Percentiles rank a stretch among this genome's conserved stretches.
Evolutionary conservation across 2,797 vertebrate genomes (phyloP).

Genomic region (Coracias cyanogaster): DNA sequence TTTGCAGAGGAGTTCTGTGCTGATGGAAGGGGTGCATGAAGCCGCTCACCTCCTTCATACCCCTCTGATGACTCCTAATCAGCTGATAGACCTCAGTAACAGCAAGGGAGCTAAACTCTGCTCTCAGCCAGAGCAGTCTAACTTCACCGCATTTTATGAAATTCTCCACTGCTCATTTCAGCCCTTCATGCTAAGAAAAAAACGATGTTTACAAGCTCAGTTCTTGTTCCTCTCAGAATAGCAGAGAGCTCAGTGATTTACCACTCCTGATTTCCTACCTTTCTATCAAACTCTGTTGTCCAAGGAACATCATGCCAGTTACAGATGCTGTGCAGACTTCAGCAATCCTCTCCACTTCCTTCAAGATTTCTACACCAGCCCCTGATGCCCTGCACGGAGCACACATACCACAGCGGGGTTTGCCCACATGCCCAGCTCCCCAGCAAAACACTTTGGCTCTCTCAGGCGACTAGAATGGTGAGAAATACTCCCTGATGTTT

Average conservation of each 20-base stretch:
- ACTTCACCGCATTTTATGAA: neutral
- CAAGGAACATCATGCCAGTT: neutral
- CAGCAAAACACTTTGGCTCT: neutral
- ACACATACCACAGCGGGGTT: neutral
- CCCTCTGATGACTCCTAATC: neutral
- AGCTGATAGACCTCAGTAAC: neutral
- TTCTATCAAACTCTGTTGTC: neutral
- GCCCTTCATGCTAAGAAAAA: neutral
- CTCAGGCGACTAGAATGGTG: neutral
- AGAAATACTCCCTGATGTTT: neutral
- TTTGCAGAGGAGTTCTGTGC: too few relatives aligned
- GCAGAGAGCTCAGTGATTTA: neutral
- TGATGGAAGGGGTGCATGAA: too few relatives aligned
- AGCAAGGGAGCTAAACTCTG: neutral
- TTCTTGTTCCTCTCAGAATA: neutral
- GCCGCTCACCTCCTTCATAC: too few relatives aligned
- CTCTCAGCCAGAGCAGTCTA: neutral
- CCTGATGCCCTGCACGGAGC: neutral
- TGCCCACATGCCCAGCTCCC: neutral
- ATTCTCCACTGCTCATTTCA: neutral
- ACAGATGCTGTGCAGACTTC: neutral
- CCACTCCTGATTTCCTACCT: neutral
- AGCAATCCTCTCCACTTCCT: neutral
- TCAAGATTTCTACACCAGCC: neutral
- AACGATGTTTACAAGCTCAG: neutral